A percentile compares a stretch with the other conserved stretches of the same genome.
phyloP scores from a whole-genome alignment of 2,888 invertebrate genomes.

The Athalia rosae region DNA sequence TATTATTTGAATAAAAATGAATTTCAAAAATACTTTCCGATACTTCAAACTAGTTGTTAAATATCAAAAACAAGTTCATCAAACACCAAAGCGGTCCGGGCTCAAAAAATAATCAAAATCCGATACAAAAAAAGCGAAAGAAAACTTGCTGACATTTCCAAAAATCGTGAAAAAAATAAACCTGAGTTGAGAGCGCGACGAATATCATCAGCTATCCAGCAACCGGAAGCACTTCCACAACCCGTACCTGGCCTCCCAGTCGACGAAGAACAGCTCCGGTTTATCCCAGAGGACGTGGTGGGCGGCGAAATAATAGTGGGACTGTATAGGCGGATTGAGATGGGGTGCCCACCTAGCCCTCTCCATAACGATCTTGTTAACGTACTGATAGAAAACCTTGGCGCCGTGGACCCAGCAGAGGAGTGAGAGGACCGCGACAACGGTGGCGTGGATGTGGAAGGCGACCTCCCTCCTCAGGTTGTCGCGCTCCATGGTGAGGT shows the following conservation, averaged over 20 bases:
- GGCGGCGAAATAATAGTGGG: slow-evolving; percentile 75
- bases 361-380: slow-evolving; percentile 76
- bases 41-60: no score
- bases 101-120: no score
- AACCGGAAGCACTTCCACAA: slow-evolving; percentile 78
- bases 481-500: slow-evolving; percentile 73
- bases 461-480: slow-evolving; percentile 61
- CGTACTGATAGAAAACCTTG: slow-evolving; percentile 76
- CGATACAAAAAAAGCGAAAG: no score
- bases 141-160: no score
- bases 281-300: slow-evolving; percentile 79
- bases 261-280: slow-evolving; percentile 79
- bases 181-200: background rate
- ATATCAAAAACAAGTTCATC: no score
- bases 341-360: slow-evolving; percentile 80
- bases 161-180: background rate
- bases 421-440: slow-evolving; percentile 78
- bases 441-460: slow-evolving; percentile 78
- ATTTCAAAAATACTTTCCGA: no score
- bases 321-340: slow-evolving; percentile 78
- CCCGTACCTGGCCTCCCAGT: slow-evolving; percentile 80
- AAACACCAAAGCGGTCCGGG: no score
- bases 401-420: slow-evolving; percentile 80
- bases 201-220: slow-evolving; percentile 37
- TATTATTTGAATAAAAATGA: no score